These are phyloP conservation scores for Thinocorus orbignyianus DNA, from an alignment of 2,113 vertebrate species.

Conservation along the genomic window DNA sequence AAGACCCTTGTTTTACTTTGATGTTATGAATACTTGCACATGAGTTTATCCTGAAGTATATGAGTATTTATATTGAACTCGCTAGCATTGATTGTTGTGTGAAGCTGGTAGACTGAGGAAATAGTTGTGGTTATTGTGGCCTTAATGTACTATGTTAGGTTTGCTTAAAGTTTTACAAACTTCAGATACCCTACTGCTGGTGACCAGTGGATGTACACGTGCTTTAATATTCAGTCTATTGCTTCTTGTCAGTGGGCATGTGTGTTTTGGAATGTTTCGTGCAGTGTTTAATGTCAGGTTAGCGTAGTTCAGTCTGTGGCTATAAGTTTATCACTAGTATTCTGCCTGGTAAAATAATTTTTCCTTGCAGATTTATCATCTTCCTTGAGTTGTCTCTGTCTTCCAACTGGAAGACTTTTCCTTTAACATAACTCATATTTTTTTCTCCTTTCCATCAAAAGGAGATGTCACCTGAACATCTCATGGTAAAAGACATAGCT, in stretches of 20 bases:
- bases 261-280: not conserved
- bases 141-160: not conserved
- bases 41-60: not conserved
- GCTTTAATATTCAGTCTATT: not conserved
- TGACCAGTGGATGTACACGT: not conserved
- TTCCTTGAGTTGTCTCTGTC: not conserved
- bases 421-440: not conserved
- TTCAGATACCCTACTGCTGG: not conserved
- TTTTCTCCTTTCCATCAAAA: not conserved
- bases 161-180: not conserved
- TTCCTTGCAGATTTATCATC: not conserved
- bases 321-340: rapidly evolving
- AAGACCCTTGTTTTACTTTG: not conserved
- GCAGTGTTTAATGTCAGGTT: not conserved
- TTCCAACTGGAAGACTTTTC: not conserved
- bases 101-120: not conserved
- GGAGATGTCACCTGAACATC: not conserved
- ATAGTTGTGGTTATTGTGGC: not conserved
- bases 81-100: not conserved
- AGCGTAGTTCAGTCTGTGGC: not conserved
- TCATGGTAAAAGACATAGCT: not conserved
- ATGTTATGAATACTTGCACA: not conserved
- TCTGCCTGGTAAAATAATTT: not conserved
- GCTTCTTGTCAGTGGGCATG: not conserved
- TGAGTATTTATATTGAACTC: not conserved